Base-by-base conservation (phyloP, 2,888 invertebrate species). In the Tridacna crocea region DNA sequence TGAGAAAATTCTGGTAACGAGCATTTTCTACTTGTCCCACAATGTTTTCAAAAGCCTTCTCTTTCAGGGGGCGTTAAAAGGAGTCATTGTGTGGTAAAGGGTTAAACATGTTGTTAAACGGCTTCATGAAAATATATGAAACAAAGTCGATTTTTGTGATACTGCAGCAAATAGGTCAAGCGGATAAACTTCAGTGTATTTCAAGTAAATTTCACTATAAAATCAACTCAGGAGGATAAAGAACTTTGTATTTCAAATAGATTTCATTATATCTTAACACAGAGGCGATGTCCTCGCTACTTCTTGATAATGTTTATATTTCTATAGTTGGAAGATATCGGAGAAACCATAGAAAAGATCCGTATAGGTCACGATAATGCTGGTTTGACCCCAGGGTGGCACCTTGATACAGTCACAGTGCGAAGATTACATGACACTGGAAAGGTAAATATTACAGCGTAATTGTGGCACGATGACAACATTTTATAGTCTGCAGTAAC, bases 341-440 rank as follows among this genome's bases (percentile, higher is more conserved):
- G 94, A 8, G 91, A 92, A 8, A 90, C 89, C 0, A 92, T 94
- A 65, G 93, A 93, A 79, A 94, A 94, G 87, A 87, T 94, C 24
- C 91, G 93, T 22, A 92, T 94, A 66, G 94, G 93, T 8, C 94
- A 94, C 84, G 93, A 94, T 80, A 93, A 91, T 27, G 85, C 91
- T 24, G 93, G 94, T 10, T 83, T 93, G 74, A 92, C 91, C 13
- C 79, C 94, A 22, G 94, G 93, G 22, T 94, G 94, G 94, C 94
- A 94, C 90, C 83, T 94, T 48, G 91, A 93, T 72, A 92, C 89
- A 73, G 92, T 94, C 19, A 93, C 93, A 66, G 90, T 94, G 8
- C 85, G 94, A 36, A 89, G 92, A 76, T 90, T 94, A 3, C 91
- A 93, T 47, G 89, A 89, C 17, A 83, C 91, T 66, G 93, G 93